Conservation (phyloP, 2,797 vertebrate genomes). For the Eurystomus glaucurus region DNA sequence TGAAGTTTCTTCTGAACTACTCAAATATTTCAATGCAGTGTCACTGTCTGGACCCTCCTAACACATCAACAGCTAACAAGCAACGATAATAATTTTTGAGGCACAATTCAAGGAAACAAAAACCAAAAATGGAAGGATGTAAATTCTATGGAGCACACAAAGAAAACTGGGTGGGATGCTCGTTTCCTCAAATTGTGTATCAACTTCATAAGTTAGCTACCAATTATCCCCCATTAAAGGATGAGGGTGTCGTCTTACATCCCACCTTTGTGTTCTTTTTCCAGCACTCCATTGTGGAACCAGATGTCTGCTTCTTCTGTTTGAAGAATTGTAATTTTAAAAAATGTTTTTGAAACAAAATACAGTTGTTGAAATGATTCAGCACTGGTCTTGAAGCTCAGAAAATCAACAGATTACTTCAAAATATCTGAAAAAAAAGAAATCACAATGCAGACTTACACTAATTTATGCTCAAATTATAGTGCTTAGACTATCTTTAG, state of each 20-base stretch:
- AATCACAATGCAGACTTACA: not conserved
- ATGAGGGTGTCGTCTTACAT: conserved; percentile 2
- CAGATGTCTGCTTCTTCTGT: not conserved
- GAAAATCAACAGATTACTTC: conserved; percentile 2
- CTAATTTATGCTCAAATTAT: not conserved
- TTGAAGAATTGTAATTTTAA: not conserved
- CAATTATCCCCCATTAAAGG: not conserved
- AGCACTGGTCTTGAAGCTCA: not conserved
- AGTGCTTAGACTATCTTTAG: not conserved
- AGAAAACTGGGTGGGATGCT: conserved; percentile 57
- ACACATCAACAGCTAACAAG: conserved; percentile 26
- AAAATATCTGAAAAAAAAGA: conserved; percentile 2
- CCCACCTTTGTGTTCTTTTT: conserved; percentile 41
- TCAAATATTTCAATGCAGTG: conserved; percentile 42
- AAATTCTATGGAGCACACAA: conserved; percentile 47
- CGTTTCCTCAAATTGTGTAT: conserved; percentile 59
- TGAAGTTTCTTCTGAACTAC: conserved; percentile 1
- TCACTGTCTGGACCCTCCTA: not conserved
- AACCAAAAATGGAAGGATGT: conserved; percentile 74
- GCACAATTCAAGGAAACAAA: conserved; percentile 78
- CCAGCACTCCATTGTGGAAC: not conserved
- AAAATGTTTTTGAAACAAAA: not conserved
- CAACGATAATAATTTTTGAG: conserved; percentile 15
- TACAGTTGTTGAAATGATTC: not conserved
- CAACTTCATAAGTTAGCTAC: conserved; percentile 32